Evolutionary conservation across 2,113 vertebrate species (phyloP), one percentile per base, ranked within the genome.

Genomic region (Manacus vitellinus): DNA sequence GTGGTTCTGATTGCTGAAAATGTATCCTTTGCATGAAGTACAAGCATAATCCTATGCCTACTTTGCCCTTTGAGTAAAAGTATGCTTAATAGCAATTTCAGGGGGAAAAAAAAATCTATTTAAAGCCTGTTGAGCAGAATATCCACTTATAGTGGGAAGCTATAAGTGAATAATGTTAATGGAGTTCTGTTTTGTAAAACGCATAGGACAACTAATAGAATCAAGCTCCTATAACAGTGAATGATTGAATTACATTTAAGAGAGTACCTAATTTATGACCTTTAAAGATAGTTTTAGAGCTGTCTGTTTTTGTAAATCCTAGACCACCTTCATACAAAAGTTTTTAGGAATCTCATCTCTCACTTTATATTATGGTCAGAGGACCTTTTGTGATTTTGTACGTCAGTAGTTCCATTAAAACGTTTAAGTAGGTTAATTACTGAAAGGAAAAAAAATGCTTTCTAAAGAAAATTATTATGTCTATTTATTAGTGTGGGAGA

Each of bases 61-160:
- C 97, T 97, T 96, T 97, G 94, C 97, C 97, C 97, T 97, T 94
- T 94, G 94, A 96, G 97, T 97, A 94, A 96, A 98, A 97, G 95
- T 97, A 96, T 88, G 97, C 97, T 97, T 96, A 93, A 96, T 74
- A 95, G 96, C 96, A 97, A 97, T 97, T 97, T 97, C 68, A 77
- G 77, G 68, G 47, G 49, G 2, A 5, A 51, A 62, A 87, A 96
- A 83, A 94, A 75, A 66, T 90, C 96, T 97, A 79, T 97, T 98
- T 98, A 96, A 97, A 97, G 97, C 85, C 91, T 86, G 81, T 97
- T 96, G 88, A 96, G 78, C 77, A 91, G 88, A 96, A 86, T 95
- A 70, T 95, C 93, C 92, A 94, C 88, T 96, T 95, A 84, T 55
- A 96, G 93, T 91, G 71, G 85, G 94, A 94, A 95, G 54, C 88